These are phyloP conservation scores for Zygogramma bicolorata DNA, from an alignment of 2,888 invertebrate species.

Conservation along the genomic window DNA sequence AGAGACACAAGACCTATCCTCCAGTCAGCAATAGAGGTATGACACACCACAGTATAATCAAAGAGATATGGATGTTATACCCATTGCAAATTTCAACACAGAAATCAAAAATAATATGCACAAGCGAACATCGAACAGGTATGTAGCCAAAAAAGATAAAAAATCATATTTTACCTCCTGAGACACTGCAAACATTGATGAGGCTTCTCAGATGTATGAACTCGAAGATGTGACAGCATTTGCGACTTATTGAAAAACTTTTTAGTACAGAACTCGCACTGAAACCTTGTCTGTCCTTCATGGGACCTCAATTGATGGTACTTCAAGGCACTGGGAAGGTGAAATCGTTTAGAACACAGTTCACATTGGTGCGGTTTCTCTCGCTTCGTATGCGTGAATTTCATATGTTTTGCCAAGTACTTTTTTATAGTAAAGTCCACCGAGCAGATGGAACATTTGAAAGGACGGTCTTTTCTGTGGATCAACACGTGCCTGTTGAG, in stretches of 20 bases:
- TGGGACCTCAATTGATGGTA: neutral
- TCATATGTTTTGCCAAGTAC: neutral
- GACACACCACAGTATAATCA: no score
- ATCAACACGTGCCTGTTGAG: neutral
- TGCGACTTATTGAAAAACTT: neutral
- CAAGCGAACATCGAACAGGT: no score
- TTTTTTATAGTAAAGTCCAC: neutral
- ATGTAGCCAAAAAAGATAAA: no score
- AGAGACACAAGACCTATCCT: no score
- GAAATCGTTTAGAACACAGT: neutral
- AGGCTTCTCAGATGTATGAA: neutral
- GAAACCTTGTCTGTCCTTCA: neutral
- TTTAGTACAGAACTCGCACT: neutral
- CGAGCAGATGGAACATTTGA: neutral
- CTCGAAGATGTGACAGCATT: neutral
- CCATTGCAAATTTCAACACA: no score
- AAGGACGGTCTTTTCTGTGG: neutral
- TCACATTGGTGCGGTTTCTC: neutral
- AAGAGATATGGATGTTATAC: no score
- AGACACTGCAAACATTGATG: neutral
- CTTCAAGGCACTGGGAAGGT: neutral
- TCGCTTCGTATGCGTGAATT: neutral
- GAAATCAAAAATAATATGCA: no score
- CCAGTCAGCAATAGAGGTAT: no score
- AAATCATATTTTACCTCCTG: neutral